Base-by-base conservation (phyloP, 2,113 vertebrate species). In the Gobiocypris rarus region DNA sequence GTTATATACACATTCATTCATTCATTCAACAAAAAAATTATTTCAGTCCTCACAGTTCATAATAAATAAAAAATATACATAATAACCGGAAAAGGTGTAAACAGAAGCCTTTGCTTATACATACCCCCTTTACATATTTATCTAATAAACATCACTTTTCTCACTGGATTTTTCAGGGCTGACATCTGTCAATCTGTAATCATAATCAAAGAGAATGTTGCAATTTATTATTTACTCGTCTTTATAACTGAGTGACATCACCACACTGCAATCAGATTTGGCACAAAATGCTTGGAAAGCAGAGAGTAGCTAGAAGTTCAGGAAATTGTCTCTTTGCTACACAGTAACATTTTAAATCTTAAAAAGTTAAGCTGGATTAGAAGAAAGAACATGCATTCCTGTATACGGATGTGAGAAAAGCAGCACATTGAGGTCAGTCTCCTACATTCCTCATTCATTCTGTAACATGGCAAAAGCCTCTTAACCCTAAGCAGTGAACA, bases 381-480 rank as follows among this genome's bases (percentile, higher is more conserved):
- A 73, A 48, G 11, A 43, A 73, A 26, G 70, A 73, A 73, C 70
- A 73, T 73, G 38, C 41, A 73, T 73, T 73, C n/a, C 11, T 73
- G 38, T 43, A 70, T n/a, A 41, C 0, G 7, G 41, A n/a, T 48
- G 70, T 45, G 70, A 73, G 70, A 48, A 73, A 48, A 24, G n/a
- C 41, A 73, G 41, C n/a, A 48, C 70, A 73, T 73, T 45, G 70
- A 73, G 70, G 70, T 73, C 70, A 73, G 41, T 48, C n/a, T 43
- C 13, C 38, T 73, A 24, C 70, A 73, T n/a, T 73, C 38, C 38
- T 71, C 19, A 3, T 45, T 48, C 41, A 26, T 73, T 73, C 41
- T 73, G 41, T 43, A 73, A 73, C 70, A 45, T 73, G 65, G 70
- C 41, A 73, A 73, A 73, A 73, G n/a, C 70, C 70, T 73, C 70